Evolutionary conservation across 2,797 vertebrate species (phyloP), one percentile per base, ranked within the genome.

Genomic region (Channallabes apus): DNA sequence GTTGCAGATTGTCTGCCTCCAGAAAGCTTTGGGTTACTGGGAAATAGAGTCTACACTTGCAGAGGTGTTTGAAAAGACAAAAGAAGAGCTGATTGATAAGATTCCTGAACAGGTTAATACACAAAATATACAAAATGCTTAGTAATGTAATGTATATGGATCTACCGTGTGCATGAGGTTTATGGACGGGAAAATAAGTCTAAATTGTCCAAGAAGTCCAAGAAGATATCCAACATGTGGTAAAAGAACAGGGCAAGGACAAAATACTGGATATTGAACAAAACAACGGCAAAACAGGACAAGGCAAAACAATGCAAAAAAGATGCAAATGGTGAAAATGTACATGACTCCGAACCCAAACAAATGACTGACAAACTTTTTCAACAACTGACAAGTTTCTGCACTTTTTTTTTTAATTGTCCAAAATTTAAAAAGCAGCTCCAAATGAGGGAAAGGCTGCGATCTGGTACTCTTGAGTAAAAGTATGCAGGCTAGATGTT

Each of bases 1-100:
- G 75, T 86, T 94, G 77, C 87, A 93, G 86, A 68, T 96, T 88
- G 90, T 96, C 65, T 90, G 89, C 5, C 93, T 96, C 24, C 96
- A 96, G 88, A 94, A 94, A 80, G 95, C 95, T 6, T 90, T 93
- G 32, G 95, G 95, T 38, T 95, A 91, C 82, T 96, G 96, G 95
- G 54, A 89, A 80, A 90, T 94, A 1, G 89, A 90, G 61, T 68
- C 91, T 81, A 75, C 51, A 58, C 86, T 96, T 86, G 92, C 92
- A 56, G 14, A 82, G n/a, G 86, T 91, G 5, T 86, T 96, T 61
- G 91, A 87, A 41, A 86, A 90, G 89, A 93, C 86, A n/a, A 89
- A 89, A 6, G 8, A 93, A 59, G 91, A 94, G 65, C 62, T 95
- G 59, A 64, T 80, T 7, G 88, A 88, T 15, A 68, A 86, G 62